These are phyloP conservation scores for Scaptomyza parva DNA, from an alignment of 2,888 invertebrate species.

Conservation along the genomic window DNA sequence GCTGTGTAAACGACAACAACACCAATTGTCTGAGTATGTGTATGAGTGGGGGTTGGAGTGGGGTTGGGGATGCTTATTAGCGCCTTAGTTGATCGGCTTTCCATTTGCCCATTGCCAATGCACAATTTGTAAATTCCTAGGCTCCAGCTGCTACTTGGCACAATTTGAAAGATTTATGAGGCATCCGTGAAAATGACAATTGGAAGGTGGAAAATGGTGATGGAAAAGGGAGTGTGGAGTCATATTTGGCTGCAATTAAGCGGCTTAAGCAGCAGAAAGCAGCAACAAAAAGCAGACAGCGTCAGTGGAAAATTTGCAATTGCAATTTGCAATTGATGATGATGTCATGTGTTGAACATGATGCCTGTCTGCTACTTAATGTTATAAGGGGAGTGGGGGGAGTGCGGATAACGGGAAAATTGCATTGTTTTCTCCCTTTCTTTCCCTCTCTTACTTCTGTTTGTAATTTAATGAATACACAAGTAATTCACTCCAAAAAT, in stretches of 20 bases:
- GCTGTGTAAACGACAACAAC: neutral
- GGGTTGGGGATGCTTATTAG: constrained; percentile 57
- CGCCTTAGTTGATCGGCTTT: constrained; percentile 51
- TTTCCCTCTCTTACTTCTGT: constrained; percentile 19
- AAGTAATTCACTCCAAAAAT: constrained; percentile 60
- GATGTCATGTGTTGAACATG: constrained; percentile 33
- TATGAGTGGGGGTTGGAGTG: neutral
- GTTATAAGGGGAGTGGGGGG: too few relatives aligned
- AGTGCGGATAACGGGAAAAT: constrained; percentile 37
- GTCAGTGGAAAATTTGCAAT: constrained; percentile 38
- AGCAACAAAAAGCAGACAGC: constrained; percentile 1
- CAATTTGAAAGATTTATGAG: constrained; percentile 58
- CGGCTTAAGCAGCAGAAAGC: constrained; percentile 43
- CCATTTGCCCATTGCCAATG: constrained; percentile 27
- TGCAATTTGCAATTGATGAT: constrained; percentile 42
- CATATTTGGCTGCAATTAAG: constrained; percentile 69
- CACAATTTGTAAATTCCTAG: constrained; percentile 41
- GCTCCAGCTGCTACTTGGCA: constrained; percentile 10
- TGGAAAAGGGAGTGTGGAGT: neutral
- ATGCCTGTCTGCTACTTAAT: constrained; percentile 15
- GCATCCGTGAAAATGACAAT: constrained; percentile 15
- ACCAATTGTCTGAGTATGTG: constrained; percentile 16
- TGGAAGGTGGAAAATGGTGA: neutral
- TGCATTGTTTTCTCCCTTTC: constrained; percentile 49
- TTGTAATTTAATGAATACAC: constrained; percentile 71